Evolutionary conservation across 2,888 invertebrate species (phyloP), one percentile per base, ranked within the genome.

Genomic region (Epicampocera succincta): DNA sequence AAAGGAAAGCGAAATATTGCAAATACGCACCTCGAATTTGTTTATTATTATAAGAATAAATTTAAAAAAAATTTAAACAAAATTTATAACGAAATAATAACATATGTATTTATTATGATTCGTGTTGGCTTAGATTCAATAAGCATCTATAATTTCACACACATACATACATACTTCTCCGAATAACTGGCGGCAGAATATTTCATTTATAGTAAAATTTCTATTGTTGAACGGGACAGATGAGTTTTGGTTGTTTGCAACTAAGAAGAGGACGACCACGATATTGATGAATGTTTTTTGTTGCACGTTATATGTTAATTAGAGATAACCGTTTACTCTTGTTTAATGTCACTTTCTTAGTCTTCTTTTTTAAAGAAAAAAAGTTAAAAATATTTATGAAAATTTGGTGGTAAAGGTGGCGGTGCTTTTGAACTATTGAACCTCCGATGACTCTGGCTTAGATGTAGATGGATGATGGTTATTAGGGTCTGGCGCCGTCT

Each of bases 401-500:
- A 69, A 73, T 33, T 78, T 75, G 72, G 58, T 83, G 77, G 58
- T 60, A 48, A 40, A 69, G 60, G 73, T 83, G 79, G 73, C 50
- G 83, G 74, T 83, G 84, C 81, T 85, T 87, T 88, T 86, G 86
- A 88, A 87, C 91, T 93, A 95, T 94, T 95, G 95, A 92, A 95
- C 95, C 93, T 96, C 96, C 89, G 95, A 95, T 91, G 95, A 94
- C 93, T 96, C 96, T 91, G 95, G 94, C 92, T 95, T 88, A 85
- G 86, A 86, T 86, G 87, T 87, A 91, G 92, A 91, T 89, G 95
- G 89, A 92, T 95, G 95, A 92, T 95, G 96, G 92, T 95, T 96
- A 91, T 95, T 95, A 92, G 95, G 95, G 92, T 96, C 96, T 90
- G 95, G 94, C 90, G 95, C 94, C 93, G 94, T 95, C 92, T 95